These are phyloP conservation scores for Pseudonaja textilis DNA, from an alignment of 2,113 vertebrate genomes.

Conservation along the genomic window DNA sequence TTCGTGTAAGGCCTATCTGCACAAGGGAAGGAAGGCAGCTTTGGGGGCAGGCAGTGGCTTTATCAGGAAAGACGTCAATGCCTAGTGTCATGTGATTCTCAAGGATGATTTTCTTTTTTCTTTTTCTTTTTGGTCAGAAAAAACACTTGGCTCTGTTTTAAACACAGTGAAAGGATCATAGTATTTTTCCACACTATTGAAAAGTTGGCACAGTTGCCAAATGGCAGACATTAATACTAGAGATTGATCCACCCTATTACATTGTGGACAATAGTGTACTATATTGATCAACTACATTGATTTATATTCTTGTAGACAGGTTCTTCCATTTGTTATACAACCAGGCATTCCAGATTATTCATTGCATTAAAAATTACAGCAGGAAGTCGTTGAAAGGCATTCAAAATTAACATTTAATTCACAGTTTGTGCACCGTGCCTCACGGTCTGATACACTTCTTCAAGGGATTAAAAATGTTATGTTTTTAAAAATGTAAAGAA, in stretches of 20 bases:
- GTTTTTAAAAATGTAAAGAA: not conserved
- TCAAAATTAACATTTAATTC: not conserved
- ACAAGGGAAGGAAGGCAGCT: accelerated
- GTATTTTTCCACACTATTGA: not conserved
- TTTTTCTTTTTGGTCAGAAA: not conserved
- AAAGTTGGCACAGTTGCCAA: not conserved
- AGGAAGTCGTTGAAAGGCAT: not conserved
- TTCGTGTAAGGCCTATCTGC: not conserved
- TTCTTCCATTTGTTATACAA: not conserved
- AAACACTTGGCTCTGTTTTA: not conserved
- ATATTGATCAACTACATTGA: not conserved
- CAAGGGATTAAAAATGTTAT: not conserved
- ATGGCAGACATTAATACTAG: not conserved
- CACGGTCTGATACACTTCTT: not conserved
- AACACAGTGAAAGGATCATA: not conserved
- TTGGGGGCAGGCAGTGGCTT: not conserved
- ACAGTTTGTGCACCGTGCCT: not conserved
- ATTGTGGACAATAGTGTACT: not conserved
- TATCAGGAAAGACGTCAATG: not conserved
- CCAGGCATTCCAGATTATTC: not conserved
- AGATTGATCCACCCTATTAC: not conserved
- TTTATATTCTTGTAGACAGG: not conserved
- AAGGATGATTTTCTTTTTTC: not conserved
- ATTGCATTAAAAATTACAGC: not conserved
- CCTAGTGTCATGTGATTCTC: constrained; percentile 3